Evolutionary conservation across 2,113 vertebrate species (phyloP).

Genomic region (Falcunculus frontatus): DNA sequence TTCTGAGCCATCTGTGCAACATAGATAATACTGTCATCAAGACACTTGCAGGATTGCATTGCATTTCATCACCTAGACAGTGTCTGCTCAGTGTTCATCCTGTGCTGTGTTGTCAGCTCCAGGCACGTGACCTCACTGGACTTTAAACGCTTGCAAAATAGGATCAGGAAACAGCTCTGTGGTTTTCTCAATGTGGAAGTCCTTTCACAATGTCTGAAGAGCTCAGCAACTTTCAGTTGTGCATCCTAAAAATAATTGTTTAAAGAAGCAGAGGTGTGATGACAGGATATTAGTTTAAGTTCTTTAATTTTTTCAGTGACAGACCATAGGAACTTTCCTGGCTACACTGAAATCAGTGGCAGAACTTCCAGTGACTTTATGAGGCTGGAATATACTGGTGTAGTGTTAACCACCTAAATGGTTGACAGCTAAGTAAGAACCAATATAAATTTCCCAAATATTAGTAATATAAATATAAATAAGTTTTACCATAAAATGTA

Average conservation of each 20-base stretch:
- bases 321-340: neutral
- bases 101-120: neutral
- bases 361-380: neutral
- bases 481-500: neutral
- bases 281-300: neutral
- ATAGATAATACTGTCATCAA: constrained; percentile 41
- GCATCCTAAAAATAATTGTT: neutral
- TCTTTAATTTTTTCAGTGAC: neutral
- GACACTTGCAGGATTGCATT: neutral
- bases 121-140: neutral
- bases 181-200: neutral
- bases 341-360: neutral
- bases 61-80: neutral
- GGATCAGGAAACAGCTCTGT: constrained; percentile 8
- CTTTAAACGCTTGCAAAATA: neutral
- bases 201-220: neutral
- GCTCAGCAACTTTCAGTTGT: neutral
- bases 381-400: neutral
- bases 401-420: neutral
- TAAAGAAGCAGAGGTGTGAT: neutral
- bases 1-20: neutral
- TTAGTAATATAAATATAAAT: neutral
- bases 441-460: neutral
- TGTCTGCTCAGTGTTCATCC: neutral
- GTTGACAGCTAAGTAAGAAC: neutral